These are phyloP conservation scores for Coreius guichenoti DNA, from an alignment of 2,797 vertebrate species.

Conservation along the genomic window DNA sequence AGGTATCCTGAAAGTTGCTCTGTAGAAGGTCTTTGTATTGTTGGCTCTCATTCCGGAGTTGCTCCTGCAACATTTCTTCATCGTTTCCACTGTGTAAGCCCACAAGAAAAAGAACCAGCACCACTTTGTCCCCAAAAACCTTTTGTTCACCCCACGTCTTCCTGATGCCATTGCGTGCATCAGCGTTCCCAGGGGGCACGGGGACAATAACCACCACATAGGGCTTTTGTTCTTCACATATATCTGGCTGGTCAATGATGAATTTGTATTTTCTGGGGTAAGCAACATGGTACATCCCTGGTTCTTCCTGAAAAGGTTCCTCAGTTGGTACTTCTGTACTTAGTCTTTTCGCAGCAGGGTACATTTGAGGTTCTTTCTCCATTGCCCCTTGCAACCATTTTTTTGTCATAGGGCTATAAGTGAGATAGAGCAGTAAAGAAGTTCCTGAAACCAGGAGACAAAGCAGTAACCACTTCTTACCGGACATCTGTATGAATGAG, in stretches of 20 bases:
- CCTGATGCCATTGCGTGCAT: constrained; percentile 68
- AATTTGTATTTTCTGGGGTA: constrained; percentile 73
- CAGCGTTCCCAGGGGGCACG: background rate
- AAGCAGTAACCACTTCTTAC: background rate
- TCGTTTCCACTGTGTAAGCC: constrained; percentile 58
- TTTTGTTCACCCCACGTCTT: constrained; percentile 79
- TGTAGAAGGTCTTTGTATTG: constrained; percentile 75
- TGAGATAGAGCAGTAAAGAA: background rate
- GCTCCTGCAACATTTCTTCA: constrained; percentile 51
- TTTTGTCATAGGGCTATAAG: background rate
- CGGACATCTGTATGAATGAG: constrained; percentile 12
- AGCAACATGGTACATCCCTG: constrained; percentile 64
- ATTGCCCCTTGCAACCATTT: fast-evolving
- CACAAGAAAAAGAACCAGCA: constrained; percentile 79
- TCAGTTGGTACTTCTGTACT: background rate
- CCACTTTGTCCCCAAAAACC: constrained; percentile 62
- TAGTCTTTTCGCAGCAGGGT: background rate
- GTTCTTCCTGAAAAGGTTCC: background rate
- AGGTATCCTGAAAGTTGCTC: constrained; percentile 78
- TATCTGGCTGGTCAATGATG: constrained; percentile 71
- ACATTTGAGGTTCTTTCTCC: background rate
- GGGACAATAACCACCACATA: constrained; percentile 80
- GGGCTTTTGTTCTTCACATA: constrained; percentile 67
- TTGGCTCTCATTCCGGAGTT: constrained; percentile 66
- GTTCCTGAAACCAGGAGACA: background rate